A percentile compares a stretch with the other conserved stretches of the same genome.
phyloP scores from a whole-genome alignment of 2,113 vertebrate species.

The Marmota flaviventris region DNA sequence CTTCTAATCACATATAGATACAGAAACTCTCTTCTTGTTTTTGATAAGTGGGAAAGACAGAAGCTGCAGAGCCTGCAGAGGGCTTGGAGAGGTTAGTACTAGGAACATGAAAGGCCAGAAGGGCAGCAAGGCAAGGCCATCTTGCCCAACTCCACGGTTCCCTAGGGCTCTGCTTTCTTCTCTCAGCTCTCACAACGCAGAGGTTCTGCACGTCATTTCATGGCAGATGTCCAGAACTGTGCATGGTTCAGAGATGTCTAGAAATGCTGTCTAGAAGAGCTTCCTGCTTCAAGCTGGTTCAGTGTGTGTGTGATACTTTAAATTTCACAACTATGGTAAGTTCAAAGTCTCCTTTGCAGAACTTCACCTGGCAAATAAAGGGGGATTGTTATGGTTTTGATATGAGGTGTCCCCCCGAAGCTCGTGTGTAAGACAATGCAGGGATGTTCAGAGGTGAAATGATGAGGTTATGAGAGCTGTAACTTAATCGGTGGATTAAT shows the following conservation, averaged over 20 bases:
- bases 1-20: background rate
- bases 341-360: background rate
- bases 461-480: no score
- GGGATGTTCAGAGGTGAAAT: no score
- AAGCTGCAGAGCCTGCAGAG: background rate
- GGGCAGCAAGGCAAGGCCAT: background rate
- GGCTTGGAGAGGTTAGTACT: no score
- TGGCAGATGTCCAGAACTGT: fast-evolving
- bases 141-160: background rate
- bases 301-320: background rate
- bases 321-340: background rate
- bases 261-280: background rate
- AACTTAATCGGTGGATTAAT: no score
- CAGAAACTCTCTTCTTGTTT: background rate
- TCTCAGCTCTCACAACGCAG: fast-evolving
- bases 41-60: background rate
- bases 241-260: no score
- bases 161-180: background rate
- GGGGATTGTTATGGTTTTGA: no score
- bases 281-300: background rate
- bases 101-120: background rate
- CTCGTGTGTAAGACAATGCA: no score
- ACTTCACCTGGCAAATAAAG: background rate
- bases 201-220: background rate
- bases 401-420: no score